phyloP scores from a whole-genome alignment of 1,140 invertebrate species.

The Drosophila sturtevanti region DNA sequence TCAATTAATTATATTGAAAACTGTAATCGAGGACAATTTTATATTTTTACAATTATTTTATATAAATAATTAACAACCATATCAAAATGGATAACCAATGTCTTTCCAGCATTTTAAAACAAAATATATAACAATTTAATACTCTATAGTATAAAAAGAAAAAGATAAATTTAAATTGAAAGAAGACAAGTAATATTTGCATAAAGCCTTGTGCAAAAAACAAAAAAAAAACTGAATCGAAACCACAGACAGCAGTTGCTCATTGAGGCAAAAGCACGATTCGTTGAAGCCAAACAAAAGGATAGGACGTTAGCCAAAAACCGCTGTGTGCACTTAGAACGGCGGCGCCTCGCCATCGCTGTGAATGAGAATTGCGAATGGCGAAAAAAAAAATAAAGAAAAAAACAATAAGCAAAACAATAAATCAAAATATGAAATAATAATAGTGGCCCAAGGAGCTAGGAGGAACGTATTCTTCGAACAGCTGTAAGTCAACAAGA shows the following conservation, averaged over 20 bases:
- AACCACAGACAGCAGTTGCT: constrained; percentile 5
- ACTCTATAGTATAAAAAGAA: no score
- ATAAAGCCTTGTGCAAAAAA: neutral
- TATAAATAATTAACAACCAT: no score
- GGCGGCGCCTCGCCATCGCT: constrained; percentile 24
- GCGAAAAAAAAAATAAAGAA: constrained; percentile 18
- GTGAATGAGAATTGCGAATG: constrained; percentile 29
- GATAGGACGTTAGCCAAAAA: neutral
- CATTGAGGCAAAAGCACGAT: constrained; percentile 2
- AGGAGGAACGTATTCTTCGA: constrained; percentile 15
- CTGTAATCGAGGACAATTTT: no score
- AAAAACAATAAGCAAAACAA: constrained; percentile 79
- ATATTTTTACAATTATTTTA: no score
- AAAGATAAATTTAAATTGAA: neutral
- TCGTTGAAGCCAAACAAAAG: constrained; percentile 4
- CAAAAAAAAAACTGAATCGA: neutral
- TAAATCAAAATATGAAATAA: constrained; percentile 81
- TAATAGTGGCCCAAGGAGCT: constrained; percentile 43
- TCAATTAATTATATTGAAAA: no score
- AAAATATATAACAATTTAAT: neutral
- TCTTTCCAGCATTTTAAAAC: neutral
- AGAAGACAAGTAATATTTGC: neutral
- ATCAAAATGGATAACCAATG: no score
- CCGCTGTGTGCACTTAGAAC: neutral
- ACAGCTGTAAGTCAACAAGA: constrained; percentile 65